These are phyloP conservation scores for Sebastes jordani DNA, from an alignment of 2,797 vertebrate species.

Conservation along the genomic window DNA sequence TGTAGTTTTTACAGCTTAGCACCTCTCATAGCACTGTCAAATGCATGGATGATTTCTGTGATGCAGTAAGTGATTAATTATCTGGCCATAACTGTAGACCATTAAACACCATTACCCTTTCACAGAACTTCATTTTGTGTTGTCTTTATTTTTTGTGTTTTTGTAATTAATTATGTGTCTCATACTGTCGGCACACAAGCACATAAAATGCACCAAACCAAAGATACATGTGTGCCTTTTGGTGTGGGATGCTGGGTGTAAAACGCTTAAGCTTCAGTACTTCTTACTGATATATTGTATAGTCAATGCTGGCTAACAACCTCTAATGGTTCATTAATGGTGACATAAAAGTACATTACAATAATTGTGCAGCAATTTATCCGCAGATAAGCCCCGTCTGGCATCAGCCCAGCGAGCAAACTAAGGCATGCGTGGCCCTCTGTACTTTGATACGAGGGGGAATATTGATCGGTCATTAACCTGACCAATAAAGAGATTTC, in stretches of 20 bases:
- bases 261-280: not conserved
- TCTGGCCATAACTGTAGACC: constrained; percentile 53
- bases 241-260: not conserved
- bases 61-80: constrained; percentile 49
- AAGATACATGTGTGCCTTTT: not conserved
- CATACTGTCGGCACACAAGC: not conserved
- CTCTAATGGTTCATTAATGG: not conserved
- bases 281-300: not conserved
- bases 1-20: constrained; percentile 48
- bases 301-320: not conserved
- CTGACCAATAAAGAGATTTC: constrained; percentile 24
- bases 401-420: not conserved
- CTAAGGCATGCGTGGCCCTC: not conserved
- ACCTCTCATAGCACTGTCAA: constrained; percentile 39
- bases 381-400: not conserved
- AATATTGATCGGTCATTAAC: constrained; percentile 32
- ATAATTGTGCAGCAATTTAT: not conserved
- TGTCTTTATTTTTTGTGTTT: constrained; percentile 25
- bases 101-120: constrained; percentile 74
- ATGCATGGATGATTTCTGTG: constrained; percentile 49
- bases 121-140: constrained; percentile 32
- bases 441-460: constrained; percentile 31
- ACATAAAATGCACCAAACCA: not conserved
- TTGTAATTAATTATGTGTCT: not conserved
- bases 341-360: not conserved